Conservation (phyloP, 2,888 invertebrate genomes). For the Trissonchulus sp. region DNA sequence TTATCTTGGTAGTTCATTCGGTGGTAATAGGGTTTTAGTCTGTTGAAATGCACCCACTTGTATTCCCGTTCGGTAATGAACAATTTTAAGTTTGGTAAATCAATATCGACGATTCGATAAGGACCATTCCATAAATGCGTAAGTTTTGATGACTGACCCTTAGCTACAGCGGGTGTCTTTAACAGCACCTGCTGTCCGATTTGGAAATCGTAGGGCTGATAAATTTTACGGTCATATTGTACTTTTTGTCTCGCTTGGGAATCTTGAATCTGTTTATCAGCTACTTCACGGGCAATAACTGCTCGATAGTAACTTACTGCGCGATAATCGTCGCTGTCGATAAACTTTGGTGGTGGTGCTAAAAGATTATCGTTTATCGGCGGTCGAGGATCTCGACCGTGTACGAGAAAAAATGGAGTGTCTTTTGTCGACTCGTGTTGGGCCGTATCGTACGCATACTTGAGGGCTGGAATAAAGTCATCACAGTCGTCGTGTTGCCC, state of each 20-base stretch:
- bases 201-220: background rate
- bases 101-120: background rate
- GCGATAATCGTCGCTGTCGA: background rate
- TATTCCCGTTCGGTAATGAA: background rate
- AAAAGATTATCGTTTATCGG: conserved; percentile 12
- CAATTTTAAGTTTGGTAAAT: background rate
- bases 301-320: background rate
- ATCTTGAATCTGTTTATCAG: background rate
- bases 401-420: conserved; percentile 28
- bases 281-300: background rate
- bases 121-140: background rate
- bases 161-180: background rate
- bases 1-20: background rate
- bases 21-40: conserved; percentile 11
- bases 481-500: conserved; percentile 32
- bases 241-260: conserved; percentile 7
- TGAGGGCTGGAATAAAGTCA: conserved; percentile 29
- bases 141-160: background rate
- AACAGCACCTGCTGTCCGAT: conserved; percentile 7
- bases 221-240: conserved; percentile 2
- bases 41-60: conserved; percentile 1
- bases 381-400: conserved; percentile 25
- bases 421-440: conserved; percentile 28
- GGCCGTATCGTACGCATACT: conserved; percentile 32
- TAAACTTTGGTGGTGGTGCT: background rate